Conservation (phyloP, 2,888 invertebrate species). For the Eudasyphora cyanicolor region DNA sequence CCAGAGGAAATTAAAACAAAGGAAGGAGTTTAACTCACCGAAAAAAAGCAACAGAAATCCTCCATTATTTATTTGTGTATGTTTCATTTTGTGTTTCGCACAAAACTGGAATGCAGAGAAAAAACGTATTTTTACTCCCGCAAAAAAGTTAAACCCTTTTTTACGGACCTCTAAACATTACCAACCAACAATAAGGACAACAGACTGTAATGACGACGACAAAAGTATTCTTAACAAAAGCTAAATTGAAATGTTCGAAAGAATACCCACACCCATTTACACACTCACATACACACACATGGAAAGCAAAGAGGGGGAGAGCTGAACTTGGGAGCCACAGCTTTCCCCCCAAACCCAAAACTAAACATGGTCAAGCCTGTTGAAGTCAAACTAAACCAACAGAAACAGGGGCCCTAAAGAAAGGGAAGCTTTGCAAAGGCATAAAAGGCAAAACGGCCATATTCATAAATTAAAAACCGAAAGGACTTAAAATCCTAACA, state of each 20-base stretch:
- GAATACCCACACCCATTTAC: neutral
- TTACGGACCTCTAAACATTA: neutral
- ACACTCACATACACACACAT: neutral
- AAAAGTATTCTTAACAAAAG: slow-evolving; percentile 4
- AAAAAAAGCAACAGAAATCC: slow-evolving; percentile 2
- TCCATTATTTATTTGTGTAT: slow-evolving; percentile 15
- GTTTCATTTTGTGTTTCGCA: slow-evolving; percentile 6
- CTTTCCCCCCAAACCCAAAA: slow-evolving; percentile 17
- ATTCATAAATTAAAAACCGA: slow-evolving; percentile 45
- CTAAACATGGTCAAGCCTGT: slow-evolving; percentile 6
- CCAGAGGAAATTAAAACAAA: too few species aligned
- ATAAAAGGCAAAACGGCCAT: slow-evolving; percentile 1
- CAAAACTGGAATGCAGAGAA: neutral
- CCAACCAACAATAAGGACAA: neutral
- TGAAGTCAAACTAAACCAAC: too few species aligned
- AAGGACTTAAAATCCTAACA: slow-evolving; percentile 25
- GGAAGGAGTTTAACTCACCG: neutral
- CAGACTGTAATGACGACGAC: neutral
- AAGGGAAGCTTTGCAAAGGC: neutral
- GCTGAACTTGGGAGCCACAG: neutral
- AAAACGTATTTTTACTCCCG: neutral
- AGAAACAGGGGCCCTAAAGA: slow-evolving; percentile 13
- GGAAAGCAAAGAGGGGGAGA: too few species aligned
- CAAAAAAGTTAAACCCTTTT: neutral
- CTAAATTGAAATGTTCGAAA: slow-evolving; percentile 24